Conservation (phyloP, 2,888 invertebrate genomes). For the Drosophila greeni region DNA sequence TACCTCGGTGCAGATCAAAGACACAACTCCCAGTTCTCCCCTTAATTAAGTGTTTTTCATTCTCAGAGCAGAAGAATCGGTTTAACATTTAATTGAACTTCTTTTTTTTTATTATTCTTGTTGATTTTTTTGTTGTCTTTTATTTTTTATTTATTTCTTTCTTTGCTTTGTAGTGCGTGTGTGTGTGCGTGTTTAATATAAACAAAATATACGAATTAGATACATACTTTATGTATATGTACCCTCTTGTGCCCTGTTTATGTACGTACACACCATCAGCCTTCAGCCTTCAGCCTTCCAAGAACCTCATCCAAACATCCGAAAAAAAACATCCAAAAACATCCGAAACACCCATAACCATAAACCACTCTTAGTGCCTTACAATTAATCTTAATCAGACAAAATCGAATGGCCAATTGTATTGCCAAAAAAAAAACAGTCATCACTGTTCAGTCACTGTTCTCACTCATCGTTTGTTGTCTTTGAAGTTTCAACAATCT, state of each 20-base stretch:
- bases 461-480: conserved; percentile 72
- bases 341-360: conserved; percentile 5
- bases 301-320: conserved; percentile 13
- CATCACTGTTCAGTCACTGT: conserved; percentile 54
- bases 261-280: conserved; percentile 34
- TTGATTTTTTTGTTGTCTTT: not conserved
- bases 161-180: conserved; percentile 31
- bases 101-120: not conserved
- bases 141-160: not conserved
- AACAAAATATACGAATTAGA: conserved; percentile 11
- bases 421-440: conserved; percentile 49
- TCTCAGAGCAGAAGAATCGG: conserved; percentile 10
- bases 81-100: conserved; percentile 19
- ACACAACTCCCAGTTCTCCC: not conserved
- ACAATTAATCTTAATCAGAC: conserved; percentile 34
- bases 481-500: conserved; percentile 71
- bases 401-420: conserved; percentile 40
- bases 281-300: conserved; percentile 9
- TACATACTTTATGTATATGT: conserved; percentile 20
- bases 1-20: not conserved
- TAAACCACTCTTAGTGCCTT: conserved; percentile 8
- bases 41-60: conserved; percentile 8
- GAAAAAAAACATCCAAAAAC: too few relatives aligned
- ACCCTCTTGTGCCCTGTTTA: conserved; percentile 15
- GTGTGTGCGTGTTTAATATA: conserved; percentile 25